Conservation (phyloP, 2,113 vertebrate species). For the Neotragus pygmaeus region DNA sequence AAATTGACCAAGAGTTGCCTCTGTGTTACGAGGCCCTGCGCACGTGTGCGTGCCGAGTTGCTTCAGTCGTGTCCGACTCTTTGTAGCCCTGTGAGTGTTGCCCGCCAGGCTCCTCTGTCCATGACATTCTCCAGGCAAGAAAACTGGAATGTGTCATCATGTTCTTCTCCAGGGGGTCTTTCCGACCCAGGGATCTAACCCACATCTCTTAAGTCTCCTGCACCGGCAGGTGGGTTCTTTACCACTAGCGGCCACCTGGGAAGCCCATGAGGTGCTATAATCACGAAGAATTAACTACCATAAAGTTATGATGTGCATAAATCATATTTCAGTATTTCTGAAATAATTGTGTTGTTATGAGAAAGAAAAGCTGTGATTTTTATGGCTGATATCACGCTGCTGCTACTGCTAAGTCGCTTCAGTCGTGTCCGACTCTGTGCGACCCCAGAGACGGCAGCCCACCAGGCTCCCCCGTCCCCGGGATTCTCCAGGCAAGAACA, state of each 20-base stretch:
- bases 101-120: neutral
- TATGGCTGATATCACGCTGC: neutral
- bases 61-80: neutral
- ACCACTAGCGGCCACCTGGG: neutral
- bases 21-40: neutral
- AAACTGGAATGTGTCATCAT: neutral
- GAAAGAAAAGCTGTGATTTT: neutral
- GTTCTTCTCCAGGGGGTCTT: neutral
- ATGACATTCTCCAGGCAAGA: neutral
- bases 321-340: neutral
- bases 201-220: neutral
- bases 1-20: neutral
- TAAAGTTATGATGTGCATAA: neutral
- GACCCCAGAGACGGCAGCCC: too few relatives aligned
- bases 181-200: neutral
- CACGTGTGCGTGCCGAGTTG: accelerated
- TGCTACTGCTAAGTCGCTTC: too few relatives aligned
- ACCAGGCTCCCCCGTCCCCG: too few relatives aligned
- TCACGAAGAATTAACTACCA: neutral
- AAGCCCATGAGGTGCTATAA: neutral
- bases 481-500: too few relatives aligned
- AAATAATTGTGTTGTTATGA: neutral
- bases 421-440: too few relatives aligned
- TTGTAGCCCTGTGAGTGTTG: neutral
- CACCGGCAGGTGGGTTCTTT: neutral